Evolutionary conservation across 2,888 invertebrate species (phyloP).

Genomic region (Hemistola chrysoprasaria): DNA sequence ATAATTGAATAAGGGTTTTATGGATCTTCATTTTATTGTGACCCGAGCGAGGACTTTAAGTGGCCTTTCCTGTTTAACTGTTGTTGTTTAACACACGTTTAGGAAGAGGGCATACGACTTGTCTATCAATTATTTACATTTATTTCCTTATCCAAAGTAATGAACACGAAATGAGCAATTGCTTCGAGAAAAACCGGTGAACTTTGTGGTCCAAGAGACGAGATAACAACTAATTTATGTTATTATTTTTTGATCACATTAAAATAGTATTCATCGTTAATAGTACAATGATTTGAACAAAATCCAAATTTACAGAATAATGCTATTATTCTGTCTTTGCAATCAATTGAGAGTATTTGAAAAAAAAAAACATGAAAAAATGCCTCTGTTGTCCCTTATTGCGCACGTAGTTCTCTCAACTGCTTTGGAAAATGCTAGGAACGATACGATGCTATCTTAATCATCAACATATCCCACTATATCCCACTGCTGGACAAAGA

Average conservation of each 20-base stretch:
- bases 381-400: no score
- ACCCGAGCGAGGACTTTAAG: background rate
- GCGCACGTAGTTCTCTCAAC: no score
- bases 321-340: no score
- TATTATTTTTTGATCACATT: background rate
- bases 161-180: conserved; percentile 49
- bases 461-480: no score
- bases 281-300: no score
- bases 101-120: conserved; percentile 29
- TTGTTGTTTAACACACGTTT: conserved; percentile 10
- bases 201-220: conserved; percentile 23
- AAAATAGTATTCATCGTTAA: background rate
- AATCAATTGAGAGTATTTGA: no score
- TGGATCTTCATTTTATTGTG: background rate
- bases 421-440: no score
- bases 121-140: conserved; percentile 40
- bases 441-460: no score
- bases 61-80: background rate
- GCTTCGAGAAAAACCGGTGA: conserved; percentile 39
- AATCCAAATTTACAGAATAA: no score
- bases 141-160: conserved; percentile 45
- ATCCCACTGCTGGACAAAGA: no score
- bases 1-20: background rate
- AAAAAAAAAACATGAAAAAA: no score
- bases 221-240: conserved; percentile 12